These are phyloP conservation scores for Borostomias antarcticus DNA, from an alignment of 2,797 vertebrate genomes.

Conservation along the genomic window DNA sequence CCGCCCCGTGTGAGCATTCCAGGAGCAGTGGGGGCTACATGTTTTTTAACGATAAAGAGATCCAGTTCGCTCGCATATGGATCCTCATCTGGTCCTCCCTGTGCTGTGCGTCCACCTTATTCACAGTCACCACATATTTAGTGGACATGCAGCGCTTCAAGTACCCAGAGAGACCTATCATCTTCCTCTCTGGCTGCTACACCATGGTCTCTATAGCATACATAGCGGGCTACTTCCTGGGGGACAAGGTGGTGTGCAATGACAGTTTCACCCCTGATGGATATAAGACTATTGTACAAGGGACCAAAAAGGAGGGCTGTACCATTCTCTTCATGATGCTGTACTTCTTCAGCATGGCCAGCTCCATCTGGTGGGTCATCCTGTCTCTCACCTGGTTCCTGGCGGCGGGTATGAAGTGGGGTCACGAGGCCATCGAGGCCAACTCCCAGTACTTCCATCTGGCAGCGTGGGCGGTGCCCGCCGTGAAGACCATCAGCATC, in stretches of 20 bases:
- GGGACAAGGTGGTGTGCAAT: slow-evolving; percentile 91
- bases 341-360: slow-evolving; percentile 98
- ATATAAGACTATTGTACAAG: slow-evolving; percentile 93
- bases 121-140: slow-evolving; percentile 94
- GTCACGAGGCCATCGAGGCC: slow-evolving; percentile 95
- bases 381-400: slow-evolving; percentile 97
- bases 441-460: slow-evolving; percentile 97
- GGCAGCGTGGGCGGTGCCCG: slow-evolving; percentile 95
- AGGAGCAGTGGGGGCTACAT: slow-evolving; percentile 83
- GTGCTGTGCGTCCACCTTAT: slow-evolving; percentile 93
- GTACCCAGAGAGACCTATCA: slow-evolving; percentile 94
- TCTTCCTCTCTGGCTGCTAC: slow-evolving; percentile 96
- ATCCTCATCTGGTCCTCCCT: slow-evolving; percentile 94
- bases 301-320: slow-evolving; percentile 97
- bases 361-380: slow-evolving; percentile 99
- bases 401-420: slow-evolving; percentile 97
- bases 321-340: slow-evolving; percentile 99
- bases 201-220: slow-evolving; percentile 96
- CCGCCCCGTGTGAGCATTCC: slow-evolving; percentile 88
- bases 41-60: slow-evolving; percentile 94
- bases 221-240: slow-evolving; percentile 90
- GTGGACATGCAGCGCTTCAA: slow-evolving; percentile 98
- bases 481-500: slow-evolving; percentile 95
- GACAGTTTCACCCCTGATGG: slow-evolving; percentile 85
- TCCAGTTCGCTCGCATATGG: slow-evolving; percentile 92